A percentile compares a stretch with the other conserved stretches of the same genome.
phyloP scores from a whole-genome alignment of 2,888 invertebrate species.

The Melanostoma scalare region DNA sequence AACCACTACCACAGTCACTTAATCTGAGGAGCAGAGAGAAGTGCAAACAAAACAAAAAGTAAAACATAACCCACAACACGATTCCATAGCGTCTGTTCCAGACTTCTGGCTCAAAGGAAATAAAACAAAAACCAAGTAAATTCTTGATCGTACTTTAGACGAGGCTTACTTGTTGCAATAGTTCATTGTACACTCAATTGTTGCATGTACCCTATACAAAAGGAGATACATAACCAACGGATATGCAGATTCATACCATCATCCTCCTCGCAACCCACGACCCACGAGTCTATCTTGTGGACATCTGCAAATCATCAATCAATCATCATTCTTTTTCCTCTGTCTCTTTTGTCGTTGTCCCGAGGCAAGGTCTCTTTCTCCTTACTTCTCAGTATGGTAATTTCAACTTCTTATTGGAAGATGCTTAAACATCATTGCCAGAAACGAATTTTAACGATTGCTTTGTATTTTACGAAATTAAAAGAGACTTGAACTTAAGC shows the following conservation, averaged over 20 bases:
- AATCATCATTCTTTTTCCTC: slow-evolving; percentile 62
- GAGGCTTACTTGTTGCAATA: slow-evolving; percentile 40
- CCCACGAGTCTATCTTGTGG: slow-evolving; percentile 63
- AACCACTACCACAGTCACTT: neutral
- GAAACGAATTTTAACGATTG: neutral
- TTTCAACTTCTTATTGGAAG: slow-evolving; percentile 13
- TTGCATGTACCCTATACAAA: slow-evolving; percentile 41
- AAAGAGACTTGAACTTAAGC: neutral
- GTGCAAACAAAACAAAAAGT: neutral
- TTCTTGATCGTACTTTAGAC: slow-evolving; percentile 38
- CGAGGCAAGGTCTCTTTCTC: slow-evolving; percentile 33
- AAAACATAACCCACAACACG: slow-evolving; percentile 33
- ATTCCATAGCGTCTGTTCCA: slow-evolving; percentile 64
- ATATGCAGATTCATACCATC: slow-evolving; percentile 66
- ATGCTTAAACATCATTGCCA: neutral
- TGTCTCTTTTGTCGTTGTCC: slow-evolving; percentile 26
- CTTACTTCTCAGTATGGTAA: slow-evolving; percentile 37
- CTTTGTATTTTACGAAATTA: neutral
- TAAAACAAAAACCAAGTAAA: neutral
- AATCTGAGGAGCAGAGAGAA: too few relatives aligned
- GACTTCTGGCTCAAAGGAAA: slow-evolving; percentile 13
- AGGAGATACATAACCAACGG: slow-evolving; percentile 52
- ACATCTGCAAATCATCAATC: slow-evolving; percentile 73
- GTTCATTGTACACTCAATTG: slow-evolving; percentile 48
- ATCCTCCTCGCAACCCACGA: slow-evolving; percentile 53